Evolutionary conservation across 2,113 vertebrate species (phyloP).

Genomic region (Sapayoa aenigma): DNA sequence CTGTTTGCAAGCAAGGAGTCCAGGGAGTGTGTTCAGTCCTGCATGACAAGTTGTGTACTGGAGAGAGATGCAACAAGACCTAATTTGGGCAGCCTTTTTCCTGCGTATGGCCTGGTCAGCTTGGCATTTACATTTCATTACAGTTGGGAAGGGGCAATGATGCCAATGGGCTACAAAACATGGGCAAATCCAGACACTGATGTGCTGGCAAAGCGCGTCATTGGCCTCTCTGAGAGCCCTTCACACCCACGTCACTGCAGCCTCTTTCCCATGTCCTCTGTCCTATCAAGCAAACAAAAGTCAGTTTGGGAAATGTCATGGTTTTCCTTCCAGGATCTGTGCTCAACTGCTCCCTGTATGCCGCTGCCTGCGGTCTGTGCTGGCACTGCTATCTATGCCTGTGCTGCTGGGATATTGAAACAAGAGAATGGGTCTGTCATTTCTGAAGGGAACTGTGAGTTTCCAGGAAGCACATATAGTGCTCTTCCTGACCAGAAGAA

Average conservation of each 20-base stretch:
- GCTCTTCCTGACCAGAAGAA: background rate
- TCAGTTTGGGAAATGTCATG: background rate
- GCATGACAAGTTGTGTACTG: background rate
- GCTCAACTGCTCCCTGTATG: background rate
- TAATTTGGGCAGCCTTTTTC: background rate
- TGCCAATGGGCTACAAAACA: rapidly evolving
- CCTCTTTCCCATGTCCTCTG: background rate
- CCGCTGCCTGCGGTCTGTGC: rapidly evolving
- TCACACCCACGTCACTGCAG: background rate
- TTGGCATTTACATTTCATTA: background rate
- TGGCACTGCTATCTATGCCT: background rate
- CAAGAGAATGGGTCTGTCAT: background rate
- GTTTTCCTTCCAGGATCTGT: background rate
- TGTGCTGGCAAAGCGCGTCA: background rate
- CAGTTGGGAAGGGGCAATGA: background rate
- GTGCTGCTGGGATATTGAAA: background rate
- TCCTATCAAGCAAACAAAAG: rapidly evolving
- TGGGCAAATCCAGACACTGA: background rate
- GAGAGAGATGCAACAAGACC: background rate
- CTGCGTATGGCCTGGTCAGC: background rate
- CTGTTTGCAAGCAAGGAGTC: background rate
- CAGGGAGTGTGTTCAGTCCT: too few relatives aligned
- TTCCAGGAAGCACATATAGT: background rate
- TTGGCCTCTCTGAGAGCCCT: background rate
- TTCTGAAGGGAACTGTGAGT: background rate